Percentiles rank a stretch among this genome's conserved stretches.
These are phyloP conservation scores for Callosobruchus maculatus DNA, from an alignment of 2,888 invertebrate species.

Conservation along the genomic window DNA sequence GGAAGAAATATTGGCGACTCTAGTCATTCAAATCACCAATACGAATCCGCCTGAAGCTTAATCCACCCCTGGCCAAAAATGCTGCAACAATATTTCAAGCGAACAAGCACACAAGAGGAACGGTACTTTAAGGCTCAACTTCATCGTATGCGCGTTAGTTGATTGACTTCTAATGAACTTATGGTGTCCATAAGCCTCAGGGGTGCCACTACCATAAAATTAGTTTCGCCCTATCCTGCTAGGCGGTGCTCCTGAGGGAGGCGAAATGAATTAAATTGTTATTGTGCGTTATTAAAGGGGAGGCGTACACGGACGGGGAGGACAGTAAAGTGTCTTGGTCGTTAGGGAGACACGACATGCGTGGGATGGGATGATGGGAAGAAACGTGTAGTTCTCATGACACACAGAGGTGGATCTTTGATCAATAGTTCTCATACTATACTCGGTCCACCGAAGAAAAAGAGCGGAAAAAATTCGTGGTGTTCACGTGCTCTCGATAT, in stretches of 20 bases:
- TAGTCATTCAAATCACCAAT: no score
- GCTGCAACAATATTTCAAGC: neutral
- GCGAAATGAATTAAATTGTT: slow-evolving; percentile 1
- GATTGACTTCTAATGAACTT: slow-evolving; percentile 51
- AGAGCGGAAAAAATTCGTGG: no score
- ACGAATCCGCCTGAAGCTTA: neutral
- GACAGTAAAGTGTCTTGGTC: neutral
- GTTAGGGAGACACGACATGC: neutral
- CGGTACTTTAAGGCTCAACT: neutral
- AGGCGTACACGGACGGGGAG: neutral
- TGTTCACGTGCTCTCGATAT: no score
- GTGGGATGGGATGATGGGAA: no score
- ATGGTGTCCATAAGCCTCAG: slow-evolving; percentile 42
- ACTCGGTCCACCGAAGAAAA: no score
- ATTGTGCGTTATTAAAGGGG: neutral
- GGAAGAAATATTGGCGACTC: no score
- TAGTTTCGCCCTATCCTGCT: slow-evolving; percentile 21
- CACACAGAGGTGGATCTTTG: neutral
- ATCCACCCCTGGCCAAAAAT: neutral
- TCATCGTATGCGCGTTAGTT: slow-evolving; percentile 31
- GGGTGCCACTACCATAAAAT: slow-evolving; percentile 31
- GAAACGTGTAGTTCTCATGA: neutral
- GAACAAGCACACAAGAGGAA: neutral
- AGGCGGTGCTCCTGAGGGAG: slow-evolving; percentile 1
- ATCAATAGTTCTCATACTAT: no score